Percentiles rank a stretch among this genome's conserved stretches.
Evolutionary conservation across 2,113 vertebrate species (phyloP).

Genomic region (Zosterops pallidus): DNA sequence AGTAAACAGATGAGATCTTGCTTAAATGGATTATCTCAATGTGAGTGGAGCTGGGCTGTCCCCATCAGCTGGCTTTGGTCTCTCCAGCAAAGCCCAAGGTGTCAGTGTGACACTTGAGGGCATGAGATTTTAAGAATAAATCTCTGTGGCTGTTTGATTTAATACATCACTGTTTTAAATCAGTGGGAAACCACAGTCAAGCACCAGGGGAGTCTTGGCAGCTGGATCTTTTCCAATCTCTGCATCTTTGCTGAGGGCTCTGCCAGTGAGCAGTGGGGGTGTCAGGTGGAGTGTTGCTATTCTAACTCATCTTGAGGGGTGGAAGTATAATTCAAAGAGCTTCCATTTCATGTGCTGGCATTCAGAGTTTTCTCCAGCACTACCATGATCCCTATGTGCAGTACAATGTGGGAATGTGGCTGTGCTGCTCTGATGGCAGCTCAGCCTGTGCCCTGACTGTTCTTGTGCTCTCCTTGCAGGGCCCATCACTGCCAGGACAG

Average conservation of each 20-base stretch:
- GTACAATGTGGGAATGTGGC: rapidly evolving
- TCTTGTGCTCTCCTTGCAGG: slow-evolving; percentile 66
- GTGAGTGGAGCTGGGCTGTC: neutral
- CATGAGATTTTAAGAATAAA: neutral
- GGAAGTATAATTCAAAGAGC: neutral
- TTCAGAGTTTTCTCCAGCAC: neutral
- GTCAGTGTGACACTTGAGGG: neutral
- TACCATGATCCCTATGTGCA: neutral
- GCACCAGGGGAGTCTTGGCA: neutral
- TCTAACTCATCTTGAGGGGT: neutral
- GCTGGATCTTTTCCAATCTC: neutral
- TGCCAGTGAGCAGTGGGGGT: neutral
- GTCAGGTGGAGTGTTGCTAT: neutral
- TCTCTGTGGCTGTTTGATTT: neutral
- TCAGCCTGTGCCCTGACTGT: neutral
- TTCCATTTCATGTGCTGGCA: neutral
- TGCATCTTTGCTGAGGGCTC: neutral
- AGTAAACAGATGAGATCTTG: neutral
- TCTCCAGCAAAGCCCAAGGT: rapidly evolving
- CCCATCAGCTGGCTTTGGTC: neutral
- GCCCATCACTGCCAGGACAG: slow-evolving; percentile 78
- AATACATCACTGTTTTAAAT: neutral
- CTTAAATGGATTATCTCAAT: neutral
- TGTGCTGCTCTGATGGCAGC: neutral
- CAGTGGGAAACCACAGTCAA: neutral